Evolutionary conservation across 1,140 invertebrate species (phyloP).

Genomic region (Phocides pigmalion): DNA sequence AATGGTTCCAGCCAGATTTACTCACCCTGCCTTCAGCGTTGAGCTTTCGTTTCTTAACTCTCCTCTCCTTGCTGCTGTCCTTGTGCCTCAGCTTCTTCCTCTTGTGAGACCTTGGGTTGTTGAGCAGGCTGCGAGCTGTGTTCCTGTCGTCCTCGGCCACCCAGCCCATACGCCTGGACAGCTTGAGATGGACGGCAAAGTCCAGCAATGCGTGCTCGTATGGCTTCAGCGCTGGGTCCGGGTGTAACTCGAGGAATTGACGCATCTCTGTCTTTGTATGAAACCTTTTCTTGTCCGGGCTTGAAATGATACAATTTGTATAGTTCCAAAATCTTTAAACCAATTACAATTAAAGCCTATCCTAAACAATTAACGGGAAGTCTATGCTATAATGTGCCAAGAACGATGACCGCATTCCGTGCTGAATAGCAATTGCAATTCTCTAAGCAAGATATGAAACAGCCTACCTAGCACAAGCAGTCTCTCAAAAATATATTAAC

Average conservation of each 20-base stretch:
- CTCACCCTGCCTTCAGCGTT: conserved; percentile 27
- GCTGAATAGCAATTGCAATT: no score
- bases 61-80: conserved; percentile 37
- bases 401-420: no score
- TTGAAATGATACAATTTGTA: conserved; percentile 54
- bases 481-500: no score
- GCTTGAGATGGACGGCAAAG: conserved; percentile 85
- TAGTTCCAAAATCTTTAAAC: not conserved
- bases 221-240: conserved; percentile 39
- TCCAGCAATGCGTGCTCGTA: conserved; percentile 85
- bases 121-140: conserved; percentile 33
- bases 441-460: no score
- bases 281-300: conserved; percentile 86
- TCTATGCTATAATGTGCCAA: no score
- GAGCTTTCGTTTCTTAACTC: conserved; percentile 43
- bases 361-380: no score
- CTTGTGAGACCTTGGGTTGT: conserved; percentile 48
- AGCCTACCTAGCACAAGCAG: no score
- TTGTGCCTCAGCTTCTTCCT: conserved; percentile 50
- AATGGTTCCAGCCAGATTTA: no score
- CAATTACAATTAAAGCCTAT: no score
- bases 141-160: conserved; percentile 43
- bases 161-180: conserved; percentile 83
- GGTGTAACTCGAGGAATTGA: conserved; percentile 81
- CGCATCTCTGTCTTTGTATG: conserved; percentile 86